Evolutionary conservation across 2,797 vertebrate genomes (phyloP).

Genomic region (Gymnothorax javanicus): DNA sequence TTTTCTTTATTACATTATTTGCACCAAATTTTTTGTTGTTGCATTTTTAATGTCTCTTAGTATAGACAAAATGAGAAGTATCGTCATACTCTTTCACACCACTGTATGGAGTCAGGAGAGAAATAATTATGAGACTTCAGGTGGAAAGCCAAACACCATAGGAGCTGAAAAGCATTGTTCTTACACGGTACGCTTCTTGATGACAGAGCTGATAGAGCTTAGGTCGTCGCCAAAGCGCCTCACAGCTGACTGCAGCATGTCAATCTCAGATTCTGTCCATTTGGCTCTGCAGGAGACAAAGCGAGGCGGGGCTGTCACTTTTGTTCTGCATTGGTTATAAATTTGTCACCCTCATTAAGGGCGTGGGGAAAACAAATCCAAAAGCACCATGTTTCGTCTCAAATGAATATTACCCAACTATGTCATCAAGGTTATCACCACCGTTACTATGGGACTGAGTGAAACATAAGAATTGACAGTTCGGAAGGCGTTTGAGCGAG

Average conservation of each 20-base stretch:
- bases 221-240: constrained; percentile 90
- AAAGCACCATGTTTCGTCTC: not conserved
- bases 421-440: not conserved
- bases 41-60: no score
- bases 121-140: constrained; percentile 18
- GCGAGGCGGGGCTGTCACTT: constrained; percentile 22
- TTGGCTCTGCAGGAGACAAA: constrained; percentile 77
- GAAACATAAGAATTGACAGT: not conserved
- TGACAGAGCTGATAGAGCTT: constrained; percentile 90
- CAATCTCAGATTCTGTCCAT: constrained; percentile 92
- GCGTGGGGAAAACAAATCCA: not conserved
- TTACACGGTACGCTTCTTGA: constrained; percentile 94
- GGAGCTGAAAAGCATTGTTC: constrained; percentile 49
- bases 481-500: not conserved
- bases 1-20: no score
- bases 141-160: constrained; percentile 7
- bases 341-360: not conserved
- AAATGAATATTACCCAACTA: not conserved
- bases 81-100: no score
- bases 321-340: not conserved
- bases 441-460: not conserved
- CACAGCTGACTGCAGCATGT: constrained; percentile 88
- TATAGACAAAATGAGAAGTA: no score
- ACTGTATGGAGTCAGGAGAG: not conserved
- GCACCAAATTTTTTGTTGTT: no score